phyloP scores from a whole-genome alignment of 2,113 vertebrate species.

The Blennius ocellaris region DNA sequence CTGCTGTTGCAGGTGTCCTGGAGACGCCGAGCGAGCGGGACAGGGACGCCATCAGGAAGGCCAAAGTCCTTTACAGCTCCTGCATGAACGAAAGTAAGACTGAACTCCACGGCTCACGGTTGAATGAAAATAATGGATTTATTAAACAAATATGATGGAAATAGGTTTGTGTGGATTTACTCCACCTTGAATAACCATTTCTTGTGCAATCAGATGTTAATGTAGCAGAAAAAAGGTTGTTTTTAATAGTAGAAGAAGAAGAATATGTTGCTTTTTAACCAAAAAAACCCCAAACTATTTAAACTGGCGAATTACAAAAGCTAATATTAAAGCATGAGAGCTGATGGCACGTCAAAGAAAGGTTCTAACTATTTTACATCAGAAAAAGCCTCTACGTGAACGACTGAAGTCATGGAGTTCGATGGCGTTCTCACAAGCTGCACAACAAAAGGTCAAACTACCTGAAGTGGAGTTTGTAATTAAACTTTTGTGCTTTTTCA shows the following conservation, averaged over 20 bases:
- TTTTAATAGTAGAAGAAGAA: no score
- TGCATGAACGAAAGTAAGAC: conserved; percentile 97
- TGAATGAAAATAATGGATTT: no score
- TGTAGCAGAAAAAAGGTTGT: no score
- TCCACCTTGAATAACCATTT: no score
- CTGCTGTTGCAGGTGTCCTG: conserved; percentile 87
- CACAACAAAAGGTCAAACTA: neutral
- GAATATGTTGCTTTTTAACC: no score
- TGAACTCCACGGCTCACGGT: neutral
- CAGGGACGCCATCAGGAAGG: conserved; percentile 92
- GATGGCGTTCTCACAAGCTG: neutral
- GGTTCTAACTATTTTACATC: no score
- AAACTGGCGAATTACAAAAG: no score
- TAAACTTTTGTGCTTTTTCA: neutral
- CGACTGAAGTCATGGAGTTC: neutral
- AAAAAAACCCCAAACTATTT: no score
- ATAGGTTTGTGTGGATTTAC: neutral
- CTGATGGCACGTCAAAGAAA: no score
- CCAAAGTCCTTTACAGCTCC: conserved; percentile 92
- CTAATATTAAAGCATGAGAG: no score
- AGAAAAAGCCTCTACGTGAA: no score
- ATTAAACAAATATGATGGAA: neutral
- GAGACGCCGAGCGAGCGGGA: conserved; percentile 85
- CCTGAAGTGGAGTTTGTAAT: neutral
- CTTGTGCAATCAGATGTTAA: no score